These are phyloP conservation scores for Opisthocomus hoazin DNA, from an alignment of 2,113 vertebrate species.

Conservation along the genomic window DNA sequence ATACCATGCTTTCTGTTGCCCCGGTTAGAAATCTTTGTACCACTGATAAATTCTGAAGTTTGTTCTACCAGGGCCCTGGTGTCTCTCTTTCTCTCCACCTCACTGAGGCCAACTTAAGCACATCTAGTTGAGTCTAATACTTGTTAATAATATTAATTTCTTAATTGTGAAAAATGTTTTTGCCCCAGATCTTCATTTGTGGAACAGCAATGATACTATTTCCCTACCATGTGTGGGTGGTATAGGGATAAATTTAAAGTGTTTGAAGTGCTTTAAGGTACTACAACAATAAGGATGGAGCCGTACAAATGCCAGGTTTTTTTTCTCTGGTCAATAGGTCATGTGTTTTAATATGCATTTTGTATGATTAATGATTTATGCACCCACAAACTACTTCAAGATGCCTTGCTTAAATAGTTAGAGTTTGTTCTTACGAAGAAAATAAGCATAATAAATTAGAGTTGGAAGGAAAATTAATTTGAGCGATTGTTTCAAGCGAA, in stretches of 20 bases:
- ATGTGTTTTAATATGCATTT: neutral
- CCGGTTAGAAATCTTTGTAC: neutral
- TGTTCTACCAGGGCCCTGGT: neutral
- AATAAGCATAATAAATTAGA: slow-evolving; percentile 42
- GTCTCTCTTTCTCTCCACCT: neutral
- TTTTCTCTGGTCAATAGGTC: neutral
- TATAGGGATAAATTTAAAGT: neutral
- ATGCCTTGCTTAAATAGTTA: neutral
- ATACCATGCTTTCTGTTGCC: neutral
- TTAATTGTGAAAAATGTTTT: neutral
- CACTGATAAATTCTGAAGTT: neutral
- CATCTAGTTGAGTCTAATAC: neutral
- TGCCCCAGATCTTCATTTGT: neutral
- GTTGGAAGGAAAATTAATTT: slow-evolving; percentile 49
- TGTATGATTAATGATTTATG: neutral
- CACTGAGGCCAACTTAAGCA: neutral
- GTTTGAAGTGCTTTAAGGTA: neutral
- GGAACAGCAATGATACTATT: neutral
- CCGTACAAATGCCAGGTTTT: neutral
- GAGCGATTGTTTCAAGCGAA: slow-evolving; percentile 55
- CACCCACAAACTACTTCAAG: neutral
- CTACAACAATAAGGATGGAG: neutral
- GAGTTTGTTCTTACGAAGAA: slow-evolving; percentile 14
- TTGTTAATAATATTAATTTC: neutral
- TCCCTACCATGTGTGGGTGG: neutral